phyloP scores from a whole-genome alignment of 2,888 invertebrate species.

The Leptura quadrifasciata region DNA sequence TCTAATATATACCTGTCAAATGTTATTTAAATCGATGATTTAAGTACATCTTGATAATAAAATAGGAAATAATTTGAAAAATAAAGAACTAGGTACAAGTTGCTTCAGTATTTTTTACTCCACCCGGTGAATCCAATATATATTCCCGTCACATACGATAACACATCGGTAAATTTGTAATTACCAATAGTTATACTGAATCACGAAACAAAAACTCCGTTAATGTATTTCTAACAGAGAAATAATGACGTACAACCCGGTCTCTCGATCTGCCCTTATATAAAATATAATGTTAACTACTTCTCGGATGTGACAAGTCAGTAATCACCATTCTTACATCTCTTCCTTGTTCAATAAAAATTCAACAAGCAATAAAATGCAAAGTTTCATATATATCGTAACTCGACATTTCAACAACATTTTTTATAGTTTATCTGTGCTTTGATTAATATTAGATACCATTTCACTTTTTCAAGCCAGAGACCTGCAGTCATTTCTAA shows the following conservation, averaged over 20 bases:
- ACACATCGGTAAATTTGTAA: slow-evolving; percentile 7
- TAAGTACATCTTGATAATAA: too few species aligned
- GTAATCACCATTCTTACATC: slow-evolving; percentile 10
- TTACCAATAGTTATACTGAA: slow-evolving; percentile 5
- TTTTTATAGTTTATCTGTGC: not conserved
- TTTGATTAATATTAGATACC: slow-evolving; percentile 7
- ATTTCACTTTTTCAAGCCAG: slow-evolving; percentile 4
- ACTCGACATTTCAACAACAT: not conserved
- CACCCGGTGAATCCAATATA: not conserved
- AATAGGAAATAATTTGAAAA: too few species aligned
- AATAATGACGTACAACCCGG: slow-evolving; percentile 30
- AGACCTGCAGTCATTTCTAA: not conserved
- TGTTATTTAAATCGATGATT: too few species aligned
- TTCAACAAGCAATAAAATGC: slow-evolving; percentile 2
- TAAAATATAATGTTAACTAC: slow-evolving; percentile 25
- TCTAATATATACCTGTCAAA: too few species aligned
- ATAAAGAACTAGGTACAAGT: too few species aligned
- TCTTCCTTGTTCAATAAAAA: slow-evolving; percentile 29
- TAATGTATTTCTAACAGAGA: slow-evolving; percentile 32
- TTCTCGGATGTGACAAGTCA: slow-evolving; percentile 24
- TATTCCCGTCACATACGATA: not conserved
- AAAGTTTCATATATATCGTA: not conserved
- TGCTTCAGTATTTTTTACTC: too few species aligned
- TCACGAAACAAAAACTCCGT: slow-evolving; percentile 31
- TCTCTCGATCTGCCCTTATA: slow-evolving; percentile 25